phyloP scores from a whole-genome alignment of 2,888 invertebrate genomes.

The Lithophane socia region DNA sequence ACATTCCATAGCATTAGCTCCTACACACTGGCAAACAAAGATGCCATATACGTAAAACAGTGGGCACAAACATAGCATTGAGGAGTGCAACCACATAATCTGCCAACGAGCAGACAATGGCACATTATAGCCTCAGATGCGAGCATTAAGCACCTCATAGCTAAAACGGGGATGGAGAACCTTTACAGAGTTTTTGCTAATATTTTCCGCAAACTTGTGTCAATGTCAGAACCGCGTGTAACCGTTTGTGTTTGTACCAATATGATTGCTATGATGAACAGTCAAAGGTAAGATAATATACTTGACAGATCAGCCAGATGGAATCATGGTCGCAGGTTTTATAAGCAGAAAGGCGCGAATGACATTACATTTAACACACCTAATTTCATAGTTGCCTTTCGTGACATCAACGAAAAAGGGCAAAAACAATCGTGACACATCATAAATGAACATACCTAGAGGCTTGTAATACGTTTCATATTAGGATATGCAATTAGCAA shows the following conservation, averaged over 20 bases:
- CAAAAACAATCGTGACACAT: background rate
- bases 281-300: too few species aligned
- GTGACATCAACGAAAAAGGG: too few species aligned
- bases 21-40: constrained; percentile 1
- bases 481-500: background rate
- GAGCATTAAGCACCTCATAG: constrained; percentile 21
- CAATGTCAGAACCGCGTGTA: too few species aligned
- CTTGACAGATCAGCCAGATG: too few species aligned
- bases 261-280: too few species aligned
- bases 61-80: constrained; percentile 22
- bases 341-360: background rate
- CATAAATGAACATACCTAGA: too few species aligned
- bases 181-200: constrained; percentile 17
- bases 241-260: too few species aligned
- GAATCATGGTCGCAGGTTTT: background rate
- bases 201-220: constrained; percentile 6
- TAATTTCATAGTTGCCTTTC: too few species aligned
- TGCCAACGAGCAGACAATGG: constrained; percentile 47
- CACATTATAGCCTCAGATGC: constrained; percentile 48
- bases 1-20: background rate
- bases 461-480: background rate
- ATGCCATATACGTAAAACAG: constrained; percentile 27
- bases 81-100: constrained; percentile 42
- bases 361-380: background rate
- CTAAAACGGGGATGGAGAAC: constrained; percentile 31